phyloP scores from a whole-genome alignment of 2,113 vertebrate species.

The Indicator maculatus region DNA sequence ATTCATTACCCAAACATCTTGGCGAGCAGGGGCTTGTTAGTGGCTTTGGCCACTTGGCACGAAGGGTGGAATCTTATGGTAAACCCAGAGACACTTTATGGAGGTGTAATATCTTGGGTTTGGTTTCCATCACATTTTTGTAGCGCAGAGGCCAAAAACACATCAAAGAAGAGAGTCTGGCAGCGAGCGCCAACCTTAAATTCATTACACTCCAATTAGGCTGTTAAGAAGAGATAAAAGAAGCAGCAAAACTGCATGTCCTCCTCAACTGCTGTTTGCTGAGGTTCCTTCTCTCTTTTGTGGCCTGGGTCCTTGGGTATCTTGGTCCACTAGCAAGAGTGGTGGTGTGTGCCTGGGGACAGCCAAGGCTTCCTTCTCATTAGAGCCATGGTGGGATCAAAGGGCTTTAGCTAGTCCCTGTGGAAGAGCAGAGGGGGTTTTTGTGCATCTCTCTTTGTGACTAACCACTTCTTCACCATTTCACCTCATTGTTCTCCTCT shows the following conservation, averaged over 20 bases:
- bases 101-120: conserved; percentile 71
- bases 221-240: conserved; percentile 70
- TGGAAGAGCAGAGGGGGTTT: not conserved
- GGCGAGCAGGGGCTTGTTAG: conserved; percentile 58
- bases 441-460: not conserved
- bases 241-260: conserved; percentile 50
- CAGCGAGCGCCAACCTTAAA: conserved; percentile 17
- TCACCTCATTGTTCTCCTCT: not conserved
- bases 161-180: conserved; percentile 64
- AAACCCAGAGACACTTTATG: conserved; percentile 72
- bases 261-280: conserved; percentile 45
- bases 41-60: conserved; percentile 72
- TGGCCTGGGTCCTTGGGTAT: conserved; percentile 11
- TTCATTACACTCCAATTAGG: conserved; percentile 67
- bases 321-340: not conserved
- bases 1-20: conserved; percentile 70
- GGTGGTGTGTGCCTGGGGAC: not conserved
- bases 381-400: not conserved
- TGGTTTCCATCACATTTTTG: conserved; percentile 60
- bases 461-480: not conserved
- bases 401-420: not conserved
- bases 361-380: conserved; percentile 13
- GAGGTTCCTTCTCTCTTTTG: conserved; percentile 59
- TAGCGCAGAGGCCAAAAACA: conserved; percentile 60
- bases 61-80: conserved; percentile 65